A percentile compares a stretch with the other conserved stretches of the same genome.
phyloP scores from a whole-genome alignment of 2,888 invertebrate genomes.

The Parnassius glacialis region DNA sequence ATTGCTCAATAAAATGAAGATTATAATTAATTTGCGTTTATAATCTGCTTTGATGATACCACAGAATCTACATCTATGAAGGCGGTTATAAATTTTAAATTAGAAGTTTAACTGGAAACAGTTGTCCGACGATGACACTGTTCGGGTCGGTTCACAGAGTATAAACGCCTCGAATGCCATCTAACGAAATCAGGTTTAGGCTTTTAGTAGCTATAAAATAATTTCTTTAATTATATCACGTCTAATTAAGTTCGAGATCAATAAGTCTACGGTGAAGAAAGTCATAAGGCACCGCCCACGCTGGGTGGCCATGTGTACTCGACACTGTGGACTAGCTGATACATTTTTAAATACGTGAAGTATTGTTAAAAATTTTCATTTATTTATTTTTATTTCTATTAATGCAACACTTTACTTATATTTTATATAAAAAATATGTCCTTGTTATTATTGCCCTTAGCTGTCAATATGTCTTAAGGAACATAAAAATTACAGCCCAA shows the following conservation, averaged over 20 bases:
- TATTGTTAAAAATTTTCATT: too few relatives aligned
- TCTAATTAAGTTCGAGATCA: constrained; percentile 38
- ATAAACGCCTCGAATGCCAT: constrained; percentile 7
- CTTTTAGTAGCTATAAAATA: constrained; percentile 33
- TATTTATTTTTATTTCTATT: too few relatives aligned
- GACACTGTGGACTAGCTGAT: background rate
- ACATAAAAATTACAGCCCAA: too few relatives aligned
- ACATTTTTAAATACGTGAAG: background rate
- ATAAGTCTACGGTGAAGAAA: constrained; percentile 37
- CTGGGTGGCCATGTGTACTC: constrained; percentile 4
- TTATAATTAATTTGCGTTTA: constrained; percentile 5
- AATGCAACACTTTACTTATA: too few relatives aligned
- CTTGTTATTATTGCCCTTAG: too few relatives aligned
- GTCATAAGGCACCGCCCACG: constrained; percentile 42
- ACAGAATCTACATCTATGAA: constrained; percentile 3
- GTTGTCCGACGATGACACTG: background rate
- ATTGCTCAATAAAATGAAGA: background rate
- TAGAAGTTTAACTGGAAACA: constrained; percentile 12
- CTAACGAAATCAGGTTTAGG: constrained; percentile 28
- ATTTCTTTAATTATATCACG: constrained; percentile 39
- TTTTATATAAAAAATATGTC: too few relatives aligned
- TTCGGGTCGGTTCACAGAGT: constrained; percentile 3
- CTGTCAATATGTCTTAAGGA: too few relatives aligned
- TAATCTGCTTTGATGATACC: constrained; percentile 4
- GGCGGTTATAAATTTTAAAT: constrained; percentile 16